Percentiles rank a stretch among this genome's conserved stretches.
phyloP scores from a whole-genome alignment of 2,113 vertebrate species.

The Scophthalmus maximus region DNA sequence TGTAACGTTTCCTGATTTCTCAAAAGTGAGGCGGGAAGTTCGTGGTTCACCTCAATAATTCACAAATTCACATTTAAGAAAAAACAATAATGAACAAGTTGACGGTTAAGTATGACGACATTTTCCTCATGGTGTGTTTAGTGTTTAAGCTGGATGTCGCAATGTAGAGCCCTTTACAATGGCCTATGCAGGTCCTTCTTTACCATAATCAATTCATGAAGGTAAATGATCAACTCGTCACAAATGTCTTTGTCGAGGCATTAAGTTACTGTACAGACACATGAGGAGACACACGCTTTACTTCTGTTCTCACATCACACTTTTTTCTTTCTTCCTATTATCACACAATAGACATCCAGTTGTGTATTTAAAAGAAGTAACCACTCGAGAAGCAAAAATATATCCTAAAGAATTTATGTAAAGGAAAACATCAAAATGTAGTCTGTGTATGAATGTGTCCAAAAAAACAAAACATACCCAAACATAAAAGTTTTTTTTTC shows the following conservation, averaged over 20 bases:
- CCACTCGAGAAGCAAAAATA: conserved; percentile 10
- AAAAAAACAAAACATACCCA: background rate
- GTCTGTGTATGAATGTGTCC: background rate
- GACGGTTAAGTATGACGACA: no score
- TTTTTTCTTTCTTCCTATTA: background rate
- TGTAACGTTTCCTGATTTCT: no score
- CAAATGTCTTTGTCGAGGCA: no score
- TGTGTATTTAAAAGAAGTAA: conserved; percentile 40
- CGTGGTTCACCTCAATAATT: no score
- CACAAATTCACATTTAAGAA: no score
- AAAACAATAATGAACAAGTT: no score
- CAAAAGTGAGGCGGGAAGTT: no score
- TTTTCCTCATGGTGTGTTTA: no score
- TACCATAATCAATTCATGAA: background rate
- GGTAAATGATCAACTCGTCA: no score
- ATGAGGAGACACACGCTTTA: background rate
- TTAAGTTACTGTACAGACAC: background rate
- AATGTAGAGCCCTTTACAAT: conserved; percentile 23
- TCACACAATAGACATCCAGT: conserved; percentile 42
- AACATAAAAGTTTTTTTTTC: no score
- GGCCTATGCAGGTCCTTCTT: conserved; percentile 38
- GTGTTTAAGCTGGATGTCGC: no score
- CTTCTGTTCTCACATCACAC: conserved; percentile 4
- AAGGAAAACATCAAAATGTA: conserved; percentile 7
- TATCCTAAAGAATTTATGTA: conserved; percentile 30